Percentiles rank a stretch among this genome's conserved stretches.
Evolutionary conservation across 2,797 vertebrate species (phyloP).

Genomic region (Macropodus opercularis): DNA sequence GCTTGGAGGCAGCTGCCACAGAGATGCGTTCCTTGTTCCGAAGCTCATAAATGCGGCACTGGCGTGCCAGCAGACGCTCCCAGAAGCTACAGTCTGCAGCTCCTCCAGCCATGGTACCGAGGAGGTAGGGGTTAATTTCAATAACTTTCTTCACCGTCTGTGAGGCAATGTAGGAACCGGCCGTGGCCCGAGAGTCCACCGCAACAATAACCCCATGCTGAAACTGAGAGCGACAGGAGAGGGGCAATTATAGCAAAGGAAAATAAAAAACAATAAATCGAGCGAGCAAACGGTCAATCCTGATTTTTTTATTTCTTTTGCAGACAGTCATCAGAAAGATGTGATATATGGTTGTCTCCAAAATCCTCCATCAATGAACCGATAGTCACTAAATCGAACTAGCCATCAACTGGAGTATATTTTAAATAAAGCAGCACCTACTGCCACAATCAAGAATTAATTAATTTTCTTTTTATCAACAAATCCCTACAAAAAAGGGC

Average conservation of each 20-base stretch:
- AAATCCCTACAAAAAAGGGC: too few relatives aligned
- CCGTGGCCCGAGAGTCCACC: slow-evolving; percentile 91
- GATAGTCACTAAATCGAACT: slow-evolving; percentile 19
- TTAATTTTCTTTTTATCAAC: slow-evolving; percentile 52
- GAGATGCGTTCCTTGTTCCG: slow-evolving; percentile 95
- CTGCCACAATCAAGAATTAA: slow-evolving; percentile 33
- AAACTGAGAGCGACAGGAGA: slow-evolving; percentile 73
- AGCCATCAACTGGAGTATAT: slow-evolving; percentile 25
- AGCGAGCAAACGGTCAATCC: too few relatives aligned
- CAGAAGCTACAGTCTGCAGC: slow-evolving; percentile 94
- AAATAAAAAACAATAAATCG: background rate
- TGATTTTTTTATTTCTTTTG: too few relatives aligned
- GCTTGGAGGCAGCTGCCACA: slow-evolving; percentile 91
- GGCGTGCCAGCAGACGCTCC: slow-evolving; percentile 90
- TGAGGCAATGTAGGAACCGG: slow-evolving; percentile 90
- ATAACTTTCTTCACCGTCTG: slow-evolving; percentile 95
- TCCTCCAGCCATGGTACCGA: slow-evolving; percentile 94
- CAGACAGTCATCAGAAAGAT: slow-evolving; percentile 8
- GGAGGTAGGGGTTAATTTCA: slow-evolving; percentile 91
- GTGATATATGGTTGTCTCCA: background rate
- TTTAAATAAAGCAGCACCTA: slow-evolving; percentile 24
- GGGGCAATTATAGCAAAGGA: background rate
- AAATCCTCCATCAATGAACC: slow-evolving; percentile 22
- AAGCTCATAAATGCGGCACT: slow-evolving; percentile 92
- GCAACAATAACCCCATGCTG: slow-evolving; percentile 91